phyloP scores from a whole-genome alignment of 92 coral and sea anemone species.

The Ricordea florida region DNA sequence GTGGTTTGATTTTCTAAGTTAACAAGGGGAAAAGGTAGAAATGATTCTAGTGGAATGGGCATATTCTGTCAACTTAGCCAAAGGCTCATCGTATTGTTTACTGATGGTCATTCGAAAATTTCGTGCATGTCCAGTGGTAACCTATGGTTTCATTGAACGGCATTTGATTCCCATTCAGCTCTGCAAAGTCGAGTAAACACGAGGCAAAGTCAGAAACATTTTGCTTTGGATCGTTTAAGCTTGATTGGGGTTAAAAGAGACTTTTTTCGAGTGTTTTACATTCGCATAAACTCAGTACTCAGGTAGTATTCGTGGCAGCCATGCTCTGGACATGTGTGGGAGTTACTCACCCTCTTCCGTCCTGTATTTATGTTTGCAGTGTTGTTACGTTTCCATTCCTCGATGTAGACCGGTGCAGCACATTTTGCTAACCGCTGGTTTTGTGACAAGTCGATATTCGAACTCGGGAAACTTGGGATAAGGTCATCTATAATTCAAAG shows the following conservation, averaged over 20 bases:
- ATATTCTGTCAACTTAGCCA: slow-evolving; percentile 24
- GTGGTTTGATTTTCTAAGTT: too few species aligned
- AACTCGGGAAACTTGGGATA: slow-evolving; percentile 29
- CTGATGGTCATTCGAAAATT: slow-evolving; percentile 70
- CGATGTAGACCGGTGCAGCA: slow-evolving; percentile 5
- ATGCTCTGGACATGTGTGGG: too few species aligned
- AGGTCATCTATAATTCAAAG: slow-evolving; percentile 93
- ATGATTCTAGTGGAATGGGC: background rate
- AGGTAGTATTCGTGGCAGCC: background rate
- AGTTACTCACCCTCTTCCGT: background rate
- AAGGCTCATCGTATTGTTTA: slow-evolving; percentile 61
- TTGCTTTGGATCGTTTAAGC: background rate
- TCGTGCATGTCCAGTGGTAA: slow-evolving; percentile 33
- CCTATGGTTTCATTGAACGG: background rate
- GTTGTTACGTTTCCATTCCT: background rate
- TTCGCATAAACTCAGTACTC: too few species aligned
- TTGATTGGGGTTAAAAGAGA: too few species aligned
- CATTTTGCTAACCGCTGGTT: slow-evolving; percentile 54
- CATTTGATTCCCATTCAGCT: too few species aligned
- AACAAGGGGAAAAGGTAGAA: background rate
- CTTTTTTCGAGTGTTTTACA: too few species aligned
- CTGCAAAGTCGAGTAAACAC: background rate
- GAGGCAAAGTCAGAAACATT: background rate
- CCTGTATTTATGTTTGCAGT: background rate
- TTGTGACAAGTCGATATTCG: slow-evolving; percentile 33